Conservation (phyloP, 1,140 invertebrate genomes). For the Drosophila watanabei region DNA sequence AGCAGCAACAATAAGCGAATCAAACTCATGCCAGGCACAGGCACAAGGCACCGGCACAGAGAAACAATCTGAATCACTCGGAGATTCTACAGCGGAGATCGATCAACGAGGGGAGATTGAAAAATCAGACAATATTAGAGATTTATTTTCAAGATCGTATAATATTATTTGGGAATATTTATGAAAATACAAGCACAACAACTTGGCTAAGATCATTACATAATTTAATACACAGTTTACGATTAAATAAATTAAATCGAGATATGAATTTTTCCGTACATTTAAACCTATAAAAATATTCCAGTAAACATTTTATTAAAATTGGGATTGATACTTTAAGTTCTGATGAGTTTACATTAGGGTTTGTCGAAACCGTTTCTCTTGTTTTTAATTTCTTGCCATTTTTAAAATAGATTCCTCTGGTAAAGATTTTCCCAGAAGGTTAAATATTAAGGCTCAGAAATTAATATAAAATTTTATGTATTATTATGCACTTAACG, state of each 20-base stretch:
- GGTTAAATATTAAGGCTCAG: too few species aligned
- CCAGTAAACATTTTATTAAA: too few species aligned
- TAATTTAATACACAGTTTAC: background rate
- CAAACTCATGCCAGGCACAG: slow-evolving; percentile 44
- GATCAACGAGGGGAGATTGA: slow-evolving; percentile 23
- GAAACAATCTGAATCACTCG: slow-evolving; percentile 58
- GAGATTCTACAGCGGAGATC: slow-evolving; percentile 33
- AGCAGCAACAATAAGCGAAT: slow-evolving; percentile 41
- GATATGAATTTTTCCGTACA: too few species aligned
- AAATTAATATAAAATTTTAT: too few species aligned
- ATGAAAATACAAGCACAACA: background rate
- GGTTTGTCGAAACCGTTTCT: background rate
- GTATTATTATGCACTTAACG: too few species aligned
- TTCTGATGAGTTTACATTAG: background rate
- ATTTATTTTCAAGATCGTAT: background rate
- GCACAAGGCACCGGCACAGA: slow-evolving; percentile 11
- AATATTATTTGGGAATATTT: background rate
- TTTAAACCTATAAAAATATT: too few species aligned
- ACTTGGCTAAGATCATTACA: background rate
- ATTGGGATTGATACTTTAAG: background rate
- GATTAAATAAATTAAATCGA: background rate
- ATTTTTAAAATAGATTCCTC: too few species aligned
- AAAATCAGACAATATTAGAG: background rate
- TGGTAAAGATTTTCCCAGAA: too few species aligned
- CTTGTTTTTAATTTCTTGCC: too few species aligned